Evolutionary conservation across 2,888 invertebrate genomes (phyloP), one percentile per base, ranked within the genome.

Genomic region (Galeruca laticollis): DNA sequence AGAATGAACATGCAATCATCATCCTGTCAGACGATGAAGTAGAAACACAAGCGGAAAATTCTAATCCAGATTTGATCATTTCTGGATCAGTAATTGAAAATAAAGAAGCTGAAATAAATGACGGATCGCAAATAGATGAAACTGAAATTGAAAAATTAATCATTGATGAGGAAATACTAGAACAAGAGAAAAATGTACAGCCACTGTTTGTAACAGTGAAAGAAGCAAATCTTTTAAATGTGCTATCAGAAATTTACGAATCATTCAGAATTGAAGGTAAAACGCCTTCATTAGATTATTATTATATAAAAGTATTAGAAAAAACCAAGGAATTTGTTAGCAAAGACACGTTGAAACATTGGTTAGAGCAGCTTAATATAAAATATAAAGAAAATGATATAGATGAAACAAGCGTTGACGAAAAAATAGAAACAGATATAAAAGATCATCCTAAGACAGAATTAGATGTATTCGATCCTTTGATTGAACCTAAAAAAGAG

Each of bases 281-380:
- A 35, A 21, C 15, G 4, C 56, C 56, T 18, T 18, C 31, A 2
- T 15, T 57, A 2, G 18, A 57, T 33, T 57, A 57, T 57, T 57
- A 10, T 57, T 18, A 18, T 9, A 10, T 3, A 10, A 11, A 21
- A 10, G 13, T 57, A 10, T 15, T 33, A 35, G 33, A n/a, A 52
- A 52, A 1, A 21, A 26, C 52, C 2, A 18, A 18, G 15, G 47
- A 52, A 13, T 6, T 8, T 26, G 21, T 21, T 26, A 52, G 8
- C 20, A 10, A 35, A 57, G 35, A 57, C 13, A 11, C 56, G 1
- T 31, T 57, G 11, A 31, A 9, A 33, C 18, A 35, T 8, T 57
- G 15, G 35, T 18, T 57, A 33, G 18, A 57, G n/a, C 18, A 57
- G 10, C 15, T 57, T 6, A 35, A 57, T 10, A 57, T 57, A 15